Conservation (phyloP, 2,888 invertebrate genomes). For the Trissolcus brochymenae region DNA sequence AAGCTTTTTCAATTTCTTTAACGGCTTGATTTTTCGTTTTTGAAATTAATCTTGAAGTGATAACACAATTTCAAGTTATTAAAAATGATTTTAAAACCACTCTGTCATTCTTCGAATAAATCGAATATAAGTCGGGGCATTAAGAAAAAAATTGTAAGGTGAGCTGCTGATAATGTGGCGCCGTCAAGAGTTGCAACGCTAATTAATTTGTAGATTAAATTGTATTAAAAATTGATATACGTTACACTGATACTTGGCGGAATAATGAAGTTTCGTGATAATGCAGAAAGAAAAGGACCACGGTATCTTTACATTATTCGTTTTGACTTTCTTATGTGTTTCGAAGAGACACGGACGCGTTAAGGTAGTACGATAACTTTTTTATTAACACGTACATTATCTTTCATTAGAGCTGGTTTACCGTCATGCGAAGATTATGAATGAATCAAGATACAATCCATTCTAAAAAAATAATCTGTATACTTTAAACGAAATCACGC, state of each 20-base stretch:
- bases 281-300: conserved; percentile 37
- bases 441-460: conserved; percentile 46
- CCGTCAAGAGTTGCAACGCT: conserved; percentile 20
- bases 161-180: conserved; percentile 12
- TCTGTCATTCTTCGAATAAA: background rate
- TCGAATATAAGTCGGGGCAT: conserved; percentile 20
- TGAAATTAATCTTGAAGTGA: background rate
- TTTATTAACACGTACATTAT: conserved; percentile 56
- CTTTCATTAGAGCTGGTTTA: conserved; percentile 54
- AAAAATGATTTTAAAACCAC: conserved; percentile 1
- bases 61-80: background rate
- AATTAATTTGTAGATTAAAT: conserved; percentile 53
- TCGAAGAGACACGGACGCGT: conserved; percentile 32
- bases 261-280: conserved; percentile 53
- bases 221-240: conserved; percentile 47
- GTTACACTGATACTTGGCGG: conserved; percentile 36
- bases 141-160: conserved; percentile 2
- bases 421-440: conserved; percentile 50
- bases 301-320: conserved; percentile 44
- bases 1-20: too few relatives aligned
- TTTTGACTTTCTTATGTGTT: conserved; percentile 44
- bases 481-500: conserved; percentile 43
- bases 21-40: too few relatives aligned
- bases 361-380: conserved; percentile 55
- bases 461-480: conserved; percentile 28